phyloP scores from a whole-genome alignment of 2,113 vertebrate genomes.

The Zosterops lateralis region DNA sequence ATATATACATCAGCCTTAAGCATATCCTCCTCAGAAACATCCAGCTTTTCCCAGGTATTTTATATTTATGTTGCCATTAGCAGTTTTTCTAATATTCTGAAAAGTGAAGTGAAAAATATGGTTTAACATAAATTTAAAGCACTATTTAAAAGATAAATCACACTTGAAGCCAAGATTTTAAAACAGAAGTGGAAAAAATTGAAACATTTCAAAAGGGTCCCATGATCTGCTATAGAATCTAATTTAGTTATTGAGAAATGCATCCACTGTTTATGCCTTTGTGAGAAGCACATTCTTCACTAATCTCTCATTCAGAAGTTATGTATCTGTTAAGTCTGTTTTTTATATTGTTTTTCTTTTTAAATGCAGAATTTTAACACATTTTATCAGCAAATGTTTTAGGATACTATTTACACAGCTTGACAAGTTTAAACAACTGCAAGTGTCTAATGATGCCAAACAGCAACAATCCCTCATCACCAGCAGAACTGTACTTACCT shows the following conservation, averaged over 20 bases:
- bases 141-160: neutral
- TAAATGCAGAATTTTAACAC: neutral
- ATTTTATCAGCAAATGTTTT: neutral
- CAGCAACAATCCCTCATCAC: neutral
- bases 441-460: neutral
- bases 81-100: neutral
- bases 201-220: neutral
- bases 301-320: neutral
- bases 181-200: neutral
- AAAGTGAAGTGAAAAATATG: neutral
- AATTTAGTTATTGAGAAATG: neutral
- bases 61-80: neutral
- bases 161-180: neutral
- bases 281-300: neutral
- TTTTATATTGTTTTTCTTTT: neutral
- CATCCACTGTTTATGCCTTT: neutral
- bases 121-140: neutral
- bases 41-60: neutral
- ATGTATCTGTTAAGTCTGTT: fast-evolving
- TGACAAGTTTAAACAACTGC: neutral
- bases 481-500: slow-evolving; percentile 34
- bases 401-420: neutral
- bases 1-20: neutral
- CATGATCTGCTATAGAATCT: neutral
- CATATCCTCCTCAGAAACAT: neutral